Evolutionary conservation across 2,797 vertebrate genomes (phyloP).

Genomic region (Trachurus trachurus): DNA sequence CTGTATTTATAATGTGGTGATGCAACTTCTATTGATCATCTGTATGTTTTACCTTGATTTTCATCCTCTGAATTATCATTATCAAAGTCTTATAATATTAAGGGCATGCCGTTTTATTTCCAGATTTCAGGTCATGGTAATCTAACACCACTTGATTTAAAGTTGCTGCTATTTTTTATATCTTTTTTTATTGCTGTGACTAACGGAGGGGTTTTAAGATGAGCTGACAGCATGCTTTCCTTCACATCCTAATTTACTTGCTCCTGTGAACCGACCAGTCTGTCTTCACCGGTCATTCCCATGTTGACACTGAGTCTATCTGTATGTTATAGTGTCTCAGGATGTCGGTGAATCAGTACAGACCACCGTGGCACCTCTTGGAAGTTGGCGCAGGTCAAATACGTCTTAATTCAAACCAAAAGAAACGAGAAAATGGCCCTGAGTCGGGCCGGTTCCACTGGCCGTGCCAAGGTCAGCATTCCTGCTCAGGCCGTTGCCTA

Average conservation of each 20-base stretch:
- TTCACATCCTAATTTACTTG: no score
- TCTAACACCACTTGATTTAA: background rate
- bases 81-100: background rate
- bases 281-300: background rate
- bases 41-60: background rate
- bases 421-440: constrained; percentile 53
- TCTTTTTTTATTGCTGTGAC: background rate
- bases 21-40: background rate
- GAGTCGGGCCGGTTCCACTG: constrained; percentile 63
- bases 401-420: constrained; percentile 60
- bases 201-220: background rate
- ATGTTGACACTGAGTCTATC: background rate
- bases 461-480: constrained; percentile 85
- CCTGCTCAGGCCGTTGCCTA: constrained; percentile 80
- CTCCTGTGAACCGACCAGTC: background rate
- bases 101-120: background rate
- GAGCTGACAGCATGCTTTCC: background rate
- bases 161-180: background rate
- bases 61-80: background rate
- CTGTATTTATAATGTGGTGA: background rate
- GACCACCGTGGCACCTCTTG: constrained; percentile 40
- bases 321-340: no score
- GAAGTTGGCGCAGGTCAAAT: constrained; percentile 67
- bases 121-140: no score
- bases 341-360: background rate